Conservation (phyloP, 2,113 vertebrate genomes). For the Taurulus bubalis region DNA sequence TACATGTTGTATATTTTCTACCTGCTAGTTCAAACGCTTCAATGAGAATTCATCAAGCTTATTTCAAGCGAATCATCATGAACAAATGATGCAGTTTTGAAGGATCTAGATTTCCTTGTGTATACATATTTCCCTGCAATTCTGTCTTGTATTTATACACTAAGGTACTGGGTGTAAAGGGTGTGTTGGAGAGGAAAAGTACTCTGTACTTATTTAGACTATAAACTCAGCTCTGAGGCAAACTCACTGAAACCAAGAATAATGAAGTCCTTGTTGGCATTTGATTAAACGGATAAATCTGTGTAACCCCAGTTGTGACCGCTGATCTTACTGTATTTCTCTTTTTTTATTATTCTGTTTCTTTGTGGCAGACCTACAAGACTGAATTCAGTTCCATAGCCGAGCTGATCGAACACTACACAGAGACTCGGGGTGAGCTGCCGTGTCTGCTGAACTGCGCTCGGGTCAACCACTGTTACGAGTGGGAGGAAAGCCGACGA, state of each 20-base stretch:
- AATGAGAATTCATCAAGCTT: background rate
- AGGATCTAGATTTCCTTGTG: background rate
- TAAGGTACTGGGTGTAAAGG: background rate
- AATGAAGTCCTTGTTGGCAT: background rate
- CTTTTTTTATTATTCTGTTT: conserved; percentile 2
- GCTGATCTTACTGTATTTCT: background rate
- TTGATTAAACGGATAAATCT: background rate
- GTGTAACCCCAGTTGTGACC: background rate
- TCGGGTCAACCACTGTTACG: conserved; percentile 90
- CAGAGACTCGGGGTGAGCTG: conserved; percentile 78
- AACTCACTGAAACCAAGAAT: background rate
- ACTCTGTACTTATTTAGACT: background rate
- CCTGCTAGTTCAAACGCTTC: background rate
- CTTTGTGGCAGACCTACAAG: conserved; percentile 84
- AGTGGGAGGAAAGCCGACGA: conserved; percentile 83
- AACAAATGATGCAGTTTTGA: background rate
- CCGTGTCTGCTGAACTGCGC: conserved; percentile 85
- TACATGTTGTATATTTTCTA: background rate
- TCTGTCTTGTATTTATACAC: background rate
- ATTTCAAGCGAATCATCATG: no score
- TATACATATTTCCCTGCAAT: background rate
- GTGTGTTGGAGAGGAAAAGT: background rate
- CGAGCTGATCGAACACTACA: conserved; percentile 89
- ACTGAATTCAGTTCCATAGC: conserved; percentile 86
- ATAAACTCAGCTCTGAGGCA: background rate